Base-by-base conservation (phyloP, 2,113 vertebrate species). In the Chionodraco myersi region DNA sequence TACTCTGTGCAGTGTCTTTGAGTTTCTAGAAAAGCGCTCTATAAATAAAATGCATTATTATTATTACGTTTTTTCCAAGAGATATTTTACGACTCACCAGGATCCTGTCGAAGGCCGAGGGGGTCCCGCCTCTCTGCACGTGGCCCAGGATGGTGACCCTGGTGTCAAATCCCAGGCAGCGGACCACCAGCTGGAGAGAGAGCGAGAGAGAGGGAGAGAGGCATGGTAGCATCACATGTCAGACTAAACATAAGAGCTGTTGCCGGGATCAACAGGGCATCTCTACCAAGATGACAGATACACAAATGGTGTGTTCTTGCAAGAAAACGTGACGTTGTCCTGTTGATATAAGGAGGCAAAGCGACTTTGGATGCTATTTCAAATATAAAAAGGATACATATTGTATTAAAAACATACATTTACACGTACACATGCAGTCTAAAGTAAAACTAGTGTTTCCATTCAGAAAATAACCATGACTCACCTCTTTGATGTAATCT, bases 401-500 rank as follows among this genome's bases (percentile, higher is more conserved):
- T 30, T 30, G 30, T 4, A 30, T 30, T 30, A 30, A 30, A 30
- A 30, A 30, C 3, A 30, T 54, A 75, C 13, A 49, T 68, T 41
- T 26, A 6, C 4, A 53, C 18, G 9, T 0, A 73, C 6, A 56
- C 45, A 53, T 0, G 10, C 26, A 36, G 48, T 34, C 48, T 23
- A 6, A 47, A 13, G 21, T 14, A 3, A 30, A 30, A 30, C 30
- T 30, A 30, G 30, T 30, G 30, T 30, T 30, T 30, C 30, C 30
- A 30, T 30, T 30, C 30, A 30, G 3, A 30, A 30, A 30, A 30
- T 4, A 30, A 30, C 30, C 30, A 30, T 3, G 30, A 30, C 30
- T 41, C 36, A 99, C 98, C 49, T 98, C 95, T 87, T 98, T 99
- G 89, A 99, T 95, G 76, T 95, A 94, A 82, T 98, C 96, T 0